phyloP scores from a whole-genome alignment of 2,888 invertebrate species.

The Boloria selene region DNA sequence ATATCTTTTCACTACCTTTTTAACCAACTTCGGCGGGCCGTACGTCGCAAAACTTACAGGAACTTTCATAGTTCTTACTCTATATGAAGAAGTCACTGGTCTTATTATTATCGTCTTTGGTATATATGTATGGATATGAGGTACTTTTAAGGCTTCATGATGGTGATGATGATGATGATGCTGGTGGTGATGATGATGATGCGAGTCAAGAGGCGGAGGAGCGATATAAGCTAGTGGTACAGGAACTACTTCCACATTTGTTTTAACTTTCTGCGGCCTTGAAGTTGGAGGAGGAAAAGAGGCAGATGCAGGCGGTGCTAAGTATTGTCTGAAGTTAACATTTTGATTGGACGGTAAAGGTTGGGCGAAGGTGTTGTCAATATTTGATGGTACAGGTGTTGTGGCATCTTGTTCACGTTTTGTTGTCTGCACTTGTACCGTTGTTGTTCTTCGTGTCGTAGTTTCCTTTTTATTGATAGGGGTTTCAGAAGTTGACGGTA shows the following conservation, averaged over 20 bases:
- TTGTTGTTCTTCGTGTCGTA: slow-evolving; percentile 50
- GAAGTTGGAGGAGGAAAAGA: slow-evolving; percentile 24
- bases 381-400: slow-evolving; percentile 61
- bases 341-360: slow-evolving; percentile 65
- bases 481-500: slow-evolving; percentile 52
- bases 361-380: slow-evolving; percentile 66
- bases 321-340: slow-evolving; percentile 60
- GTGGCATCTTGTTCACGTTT: slow-evolving; percentile 55
- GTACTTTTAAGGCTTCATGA: slow-evolving; percentile 41
- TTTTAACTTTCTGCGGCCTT: slow-evolving; percentile 62
- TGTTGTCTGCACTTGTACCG: slow-evolving; percentile 50
- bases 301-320: slow-evolving; percentile 48
- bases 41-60: slow-evolving; percentile 50
- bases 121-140: slow-evolving; percentile 62
- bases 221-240: slow-evolving; percentile 72
- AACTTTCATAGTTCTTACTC: slow-evolving; percentile 50
- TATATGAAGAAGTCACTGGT: slow-evolving; percentile 51
- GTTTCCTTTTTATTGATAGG: slow-evolving; percentile 57
- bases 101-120: slow-evolving; percentile 65
- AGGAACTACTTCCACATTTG: slow-evolving; percentile 69
- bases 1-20: slow-evolving; percentile 42
- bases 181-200: slow-evolving; percentile 51
- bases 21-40: slow-evolving; percentile 46
- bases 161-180: slow-evolving; percentile 41
- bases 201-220: slow-evolving; percentile 60